Base-by-base conservation (phyloP, 2,888 invertebrate genomes). In the Steromphala cineraria region DNA sequence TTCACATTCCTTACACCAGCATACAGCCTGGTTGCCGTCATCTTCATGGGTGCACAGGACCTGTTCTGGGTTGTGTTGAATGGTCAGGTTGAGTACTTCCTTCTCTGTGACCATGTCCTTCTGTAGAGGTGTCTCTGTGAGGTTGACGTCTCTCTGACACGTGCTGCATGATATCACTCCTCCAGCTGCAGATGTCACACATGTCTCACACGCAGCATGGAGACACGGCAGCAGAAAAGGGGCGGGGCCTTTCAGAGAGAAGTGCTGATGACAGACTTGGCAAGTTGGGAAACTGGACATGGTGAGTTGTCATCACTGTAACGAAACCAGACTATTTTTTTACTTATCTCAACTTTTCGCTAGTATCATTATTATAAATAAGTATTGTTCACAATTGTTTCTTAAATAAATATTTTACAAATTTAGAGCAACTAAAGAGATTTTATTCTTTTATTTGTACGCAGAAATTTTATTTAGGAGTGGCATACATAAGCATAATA, bases 1-100 rank as follows among this genome's bases (percentile, higher is more conserved):
- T n/a, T 71, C 71, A 71, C 71, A 71, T 19, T 71, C 71, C 71
- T 4, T 31, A 40, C 71, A 71, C 71, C 71, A 71, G n/a, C 71
- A 71, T 10, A 36, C 71, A 71, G 71, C 71, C 40, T 71, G 71
- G 19, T 71, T 71, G 40, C 71, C 71, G 19, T 71, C 71, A 13
- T 71, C 36, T 40, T 71, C 71, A 19, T 71, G 40, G 28, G 71
- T 71, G 36, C 71, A 71, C 31, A 71, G 71, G 0, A 71, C 31
- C 0, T n/a, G 19, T 71, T 31, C 19, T 0, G 40, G 71, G n/a
- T 36, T 36, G 36, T 71, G 71, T 71, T 71, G 15, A n/a, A 31
- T 40, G 4, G 36, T 71, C 40, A 71, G 0, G 31, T 71, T 36
- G 2, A 71, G 8, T 71, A 71, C 40, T 19, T 40, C 19, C 71